Base-by-base conservation (phyloP, 2,797 vertebrate genomes). In the Pantherophis alleghaniensis region DNA sequence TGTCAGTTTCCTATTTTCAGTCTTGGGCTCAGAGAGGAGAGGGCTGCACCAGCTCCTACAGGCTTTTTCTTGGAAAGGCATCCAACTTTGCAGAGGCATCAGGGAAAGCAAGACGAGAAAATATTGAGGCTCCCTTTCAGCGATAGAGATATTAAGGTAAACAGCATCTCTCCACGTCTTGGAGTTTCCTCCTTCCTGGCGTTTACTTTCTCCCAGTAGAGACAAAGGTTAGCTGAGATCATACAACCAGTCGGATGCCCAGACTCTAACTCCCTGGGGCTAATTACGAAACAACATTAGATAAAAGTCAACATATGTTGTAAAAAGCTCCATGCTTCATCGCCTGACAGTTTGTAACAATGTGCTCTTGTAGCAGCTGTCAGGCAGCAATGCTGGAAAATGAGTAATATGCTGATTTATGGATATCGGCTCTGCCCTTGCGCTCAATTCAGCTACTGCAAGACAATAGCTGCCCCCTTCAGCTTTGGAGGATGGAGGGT, bases 241-340 rank as follows among this genome's bases (percentile, higher is more conserved):
- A 97, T 95, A 92, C 88, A 97, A 94, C 94, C 97, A 97, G 97
- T 97, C 97, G 94, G 96, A 96, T 97, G 96, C 97, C 96, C 74
- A 96, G 97, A 97, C 96, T 96, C 89, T n/a, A 87, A 94, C 95
- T 98, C 97, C 97, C 97, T 89, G 95, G 97, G 97, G 97, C 97
- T 98, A 98, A 98, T 98, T 98, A 97, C 53, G 95, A 97, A 98
- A 97, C 97, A 97, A 97, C 97, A 97, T 97, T 97, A 98, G 98
- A 98, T 98, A 98, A 98, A 98, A 98, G 97, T 98, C 98, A 98
- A 98, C 98, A 98, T 98, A 98, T 98, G 98, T 98, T 98, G 97
- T 95, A 97, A 97, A 97, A 98, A 97, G 97, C 97, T 96, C 97
- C 90, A 96, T 96, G 97, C 97, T 97, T 98, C 97, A 97, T 96